Evolutionary conservation across 2,888 invertebrate genomes (phyloP), one percentile per base, ranked within the genome.

Genomic region (Latrodectus hesperus): DNA sequence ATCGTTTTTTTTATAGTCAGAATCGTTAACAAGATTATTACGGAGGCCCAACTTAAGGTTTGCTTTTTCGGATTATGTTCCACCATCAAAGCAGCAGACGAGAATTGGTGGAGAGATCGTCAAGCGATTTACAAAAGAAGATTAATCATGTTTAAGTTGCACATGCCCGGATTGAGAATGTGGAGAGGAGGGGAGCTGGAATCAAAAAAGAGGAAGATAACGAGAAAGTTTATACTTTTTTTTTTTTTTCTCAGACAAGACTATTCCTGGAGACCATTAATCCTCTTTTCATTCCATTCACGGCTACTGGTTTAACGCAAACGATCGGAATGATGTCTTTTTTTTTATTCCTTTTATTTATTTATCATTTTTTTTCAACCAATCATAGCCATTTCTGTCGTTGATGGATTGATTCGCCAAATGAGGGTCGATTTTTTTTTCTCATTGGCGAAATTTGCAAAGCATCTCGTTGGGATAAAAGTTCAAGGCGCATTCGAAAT

Each of bases 101-200:
- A 49, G 10, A 71, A 26, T 26, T 11, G 71, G 26, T 16, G 71
- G 71, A 26, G 49, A 71, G 26, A 9, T 71, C 22, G 49, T 49
- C 49, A 49, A 26, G 26, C 49, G 71, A 49, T 49, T 71, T 26
- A 38, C 38, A 71, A 71, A 60, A 60, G 60, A 38, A 60, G 60
- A 60, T 60, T 60, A 60, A 60, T 60, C 60, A 60, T 60, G 60
- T 60, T 60, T 60, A 60, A 60, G 60, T 60, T 60, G n/a, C 60
- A 60, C 60, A 60, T 60, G 60, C 60, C 60, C 60, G 12, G 14
- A 60, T 12, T 12, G 12, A 12, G n/a, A 60, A 11, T 16, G 60
- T 12, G 11, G 60, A n/a, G n/a, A 60, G 60, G 60, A 60, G 10
- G 60, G 12, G 38, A 38, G 16, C 5, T n/a, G 60, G 60, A 60